Base-by-base conservation (phyloP, 1,140 invertebrate genomes). In the Antheraea pernyi region DNA sequence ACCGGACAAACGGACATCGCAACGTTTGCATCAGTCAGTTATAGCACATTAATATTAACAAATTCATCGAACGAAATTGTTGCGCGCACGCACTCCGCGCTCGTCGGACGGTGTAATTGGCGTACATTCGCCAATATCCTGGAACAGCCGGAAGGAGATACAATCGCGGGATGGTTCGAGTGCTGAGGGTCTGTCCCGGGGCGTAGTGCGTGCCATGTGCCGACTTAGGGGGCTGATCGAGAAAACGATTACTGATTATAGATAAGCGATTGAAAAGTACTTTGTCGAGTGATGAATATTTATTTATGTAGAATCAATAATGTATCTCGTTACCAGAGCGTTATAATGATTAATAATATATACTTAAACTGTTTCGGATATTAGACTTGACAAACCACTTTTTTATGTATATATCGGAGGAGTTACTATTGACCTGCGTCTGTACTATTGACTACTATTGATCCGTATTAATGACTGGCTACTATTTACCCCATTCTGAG, bases 71-170 rank as follows among this genome's bases (percentile, higher is more conserved):
- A 53, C 9, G 46, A 53, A 53, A 16, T n/a, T 13, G 46, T 53
- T 53, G 9, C 46, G 9, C 46, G 46, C 46, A 13, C 46, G 13
- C 16, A 13, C 46, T 13, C 16, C 46, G 16, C 46, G 46, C 10
- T 53, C 46, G 46, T 2, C 46, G 61, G 22, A 37, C 22, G 19
- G 19, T 36, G 61, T 37, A 63, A 63, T 63, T 63, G 37, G 19
- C 19, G 16, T 13, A n/a, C 37, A 37, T 37, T 37, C 61, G 61
- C 61, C 61, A 63, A 63, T 63, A 63, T 63, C 61, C 61, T 63
- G 61, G 4, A 53, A 53, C 46, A 53, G 46, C 19, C 19, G 61
- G 61, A 63, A 37, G 61, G 22, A 63, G 61, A 63, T 63, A 63
- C 30, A 11, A 63, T 63, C 61, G 61, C 30, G 18, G 61, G 61